Evolutionary conservation across 2,888 invertebrate genomes (phyloP).

Genomic region (Pseudoips prasinana): DNA sequence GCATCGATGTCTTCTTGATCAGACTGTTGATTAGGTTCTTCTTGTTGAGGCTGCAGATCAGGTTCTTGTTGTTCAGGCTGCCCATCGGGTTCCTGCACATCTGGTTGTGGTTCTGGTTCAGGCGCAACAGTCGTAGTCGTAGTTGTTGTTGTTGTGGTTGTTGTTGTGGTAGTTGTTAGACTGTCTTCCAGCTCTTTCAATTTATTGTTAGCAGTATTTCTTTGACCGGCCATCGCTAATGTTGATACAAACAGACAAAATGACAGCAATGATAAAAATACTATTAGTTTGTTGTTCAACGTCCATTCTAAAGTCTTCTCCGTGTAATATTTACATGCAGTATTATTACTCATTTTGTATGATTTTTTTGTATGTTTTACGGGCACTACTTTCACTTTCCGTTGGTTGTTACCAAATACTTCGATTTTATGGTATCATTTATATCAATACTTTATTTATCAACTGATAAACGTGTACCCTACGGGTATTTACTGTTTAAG

Average conservation of each 20-base stretch:
- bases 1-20: too few relatives aligned
- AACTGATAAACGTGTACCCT: slow-evolving; percentile 14
- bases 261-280: slow-evolving; percentile 54
- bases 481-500: neutral
- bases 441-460: slow-evolving; percentile 21
- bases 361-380: slow-evolving; percentile 2
- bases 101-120: neutral
- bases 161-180: slow-evolving; percentile 1
- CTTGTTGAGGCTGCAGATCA: neutral
- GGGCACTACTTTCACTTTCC: slow-evolving; percentile 19
- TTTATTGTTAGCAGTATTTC: slow-evolving; percentile 41
- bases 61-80: neutral
- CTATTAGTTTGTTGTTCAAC: slow-evolving; percentile 66
- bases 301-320: slow-evolving; percentile 56
- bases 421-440: slow-evolving; percentile 6
- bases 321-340: slow-evolving; percentile 55
- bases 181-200: slow-evolving; percentile 35
- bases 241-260: slow-evolving; percentile 68
- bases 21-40: too few relatives aligned
- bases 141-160: neutral
- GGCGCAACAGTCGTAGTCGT: neutral
- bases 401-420: slow-evolving; percentile 15
- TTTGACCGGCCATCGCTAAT: slow-evolving; percentile 57
- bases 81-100: too few relatives aligned
- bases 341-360: slow-evolving; percentile 37